These are phyloP conservation scores for Falco cherrug DNA, from an alignment of 2,797 vertebrate species.

Conservation along the genomic window DNA sequence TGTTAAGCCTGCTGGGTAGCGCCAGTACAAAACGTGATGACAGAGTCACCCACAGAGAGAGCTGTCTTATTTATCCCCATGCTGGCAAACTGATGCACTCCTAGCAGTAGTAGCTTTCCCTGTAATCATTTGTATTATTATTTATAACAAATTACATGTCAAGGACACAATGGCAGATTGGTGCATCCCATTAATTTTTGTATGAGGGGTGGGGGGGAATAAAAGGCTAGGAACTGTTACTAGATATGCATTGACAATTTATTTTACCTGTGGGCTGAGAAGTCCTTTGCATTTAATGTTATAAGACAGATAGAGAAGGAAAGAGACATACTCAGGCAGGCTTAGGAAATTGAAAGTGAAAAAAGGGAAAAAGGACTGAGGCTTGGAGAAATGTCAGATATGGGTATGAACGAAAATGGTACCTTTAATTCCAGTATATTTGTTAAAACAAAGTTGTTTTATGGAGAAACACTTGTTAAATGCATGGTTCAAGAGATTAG, in stretches of 20 bases:
- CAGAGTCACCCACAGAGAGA: conserved; percentile 52
- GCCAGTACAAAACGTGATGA: conserved; percentile 13
- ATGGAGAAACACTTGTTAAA: neutral
- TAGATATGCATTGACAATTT: conserved; percentile 31
- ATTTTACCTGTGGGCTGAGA: conserved; percentile 44
- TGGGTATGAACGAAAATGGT: neutral
- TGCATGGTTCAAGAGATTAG: neutral
- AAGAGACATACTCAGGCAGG: neutral
- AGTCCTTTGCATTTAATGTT: conserved; percentile 36
- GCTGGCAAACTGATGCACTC: conserved; percentile 52
- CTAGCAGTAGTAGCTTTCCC: conserved; percentile 26
- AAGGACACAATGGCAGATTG: conserved; percentile 49
- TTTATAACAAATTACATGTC: conserved; percentile 67
- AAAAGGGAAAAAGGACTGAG: neutral
- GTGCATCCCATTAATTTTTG: conserved; percentile 60
- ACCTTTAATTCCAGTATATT: neutral
- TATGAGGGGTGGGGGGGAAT: neutral
- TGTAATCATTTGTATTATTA: conserved; percentile 71
- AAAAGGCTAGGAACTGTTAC: conserved; percentile 40
- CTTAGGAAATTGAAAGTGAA: neutral
- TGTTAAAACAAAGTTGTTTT: neutral
- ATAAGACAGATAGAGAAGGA: neutral
- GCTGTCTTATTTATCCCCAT: conserved; percentile 63
- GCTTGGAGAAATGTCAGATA: neutral
- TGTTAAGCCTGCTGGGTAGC: conserved; percentile 38